phyloP scores from a whole-genome alignment of 2,888 invertebrate species.

The Molanna angustata region DNA sequence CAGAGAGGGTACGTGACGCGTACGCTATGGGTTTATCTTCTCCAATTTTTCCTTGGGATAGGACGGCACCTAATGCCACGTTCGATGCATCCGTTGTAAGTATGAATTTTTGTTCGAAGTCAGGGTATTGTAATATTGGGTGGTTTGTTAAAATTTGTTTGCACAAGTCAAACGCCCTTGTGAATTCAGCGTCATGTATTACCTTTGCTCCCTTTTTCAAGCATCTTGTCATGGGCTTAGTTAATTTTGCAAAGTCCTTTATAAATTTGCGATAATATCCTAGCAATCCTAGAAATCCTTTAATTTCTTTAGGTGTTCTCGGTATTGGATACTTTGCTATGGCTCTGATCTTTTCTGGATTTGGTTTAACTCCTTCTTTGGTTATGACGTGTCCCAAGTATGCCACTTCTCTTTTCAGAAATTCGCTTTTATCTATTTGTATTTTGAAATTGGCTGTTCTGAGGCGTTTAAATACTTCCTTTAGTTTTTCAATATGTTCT shows the following conservation, averaged over 20 bases:
- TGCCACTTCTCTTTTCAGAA: constrained; percentile 1
- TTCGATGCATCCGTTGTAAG: neutral
- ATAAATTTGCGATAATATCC: constrained; percentile 8
- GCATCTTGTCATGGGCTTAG: neutral
- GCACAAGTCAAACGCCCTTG: neutral
- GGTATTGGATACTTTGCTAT: constrained; percentile 6
- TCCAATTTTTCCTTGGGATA: neutral
- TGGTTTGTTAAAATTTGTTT: neutral
- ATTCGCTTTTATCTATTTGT: constrained; percentile 37
- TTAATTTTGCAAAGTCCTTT: neutral
- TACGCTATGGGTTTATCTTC: neutral
- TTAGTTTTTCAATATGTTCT: neutral
- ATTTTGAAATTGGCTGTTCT: constrained; percentile 37
- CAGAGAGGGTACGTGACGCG: neutral
- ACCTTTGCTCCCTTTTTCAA: neutral
- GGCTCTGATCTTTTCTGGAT: constrained; percentile 5
- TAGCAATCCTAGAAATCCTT: constrained; percentile 4
- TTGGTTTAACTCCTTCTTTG: constrained; percentile 8
- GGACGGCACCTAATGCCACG: neutral
- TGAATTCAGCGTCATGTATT: too few relatives aligned
- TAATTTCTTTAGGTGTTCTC: neutral
- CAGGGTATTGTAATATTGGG: constrained; percentile 4
- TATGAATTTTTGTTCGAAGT: neutral
- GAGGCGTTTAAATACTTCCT: neutral
- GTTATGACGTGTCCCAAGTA: constrained; percentile 3